phyloP scores from a whole-genome alignment of 2,113 vertebrate genomes.

The Tetraodon nigroviridis region DNA sequence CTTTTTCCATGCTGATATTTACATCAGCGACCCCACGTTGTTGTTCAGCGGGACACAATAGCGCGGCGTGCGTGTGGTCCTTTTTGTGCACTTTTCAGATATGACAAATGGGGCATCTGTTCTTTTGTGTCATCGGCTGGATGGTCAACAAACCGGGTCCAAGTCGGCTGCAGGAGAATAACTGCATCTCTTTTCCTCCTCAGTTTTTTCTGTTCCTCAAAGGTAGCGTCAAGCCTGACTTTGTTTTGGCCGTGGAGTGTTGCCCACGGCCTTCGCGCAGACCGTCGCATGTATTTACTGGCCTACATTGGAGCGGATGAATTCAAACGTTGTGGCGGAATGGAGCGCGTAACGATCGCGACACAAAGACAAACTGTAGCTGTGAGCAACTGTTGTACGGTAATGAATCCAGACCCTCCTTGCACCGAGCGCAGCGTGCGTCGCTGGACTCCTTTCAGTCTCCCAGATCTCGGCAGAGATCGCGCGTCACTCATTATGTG shows the following conservation, averaged over 20 bases:
- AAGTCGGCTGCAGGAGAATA: slow-evolving; percentile 33
- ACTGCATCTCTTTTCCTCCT: slow-evolving; percentile 26
- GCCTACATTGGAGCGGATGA: slow-evolving; percentile 54
- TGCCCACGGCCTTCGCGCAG: slow-evolving; percentile 32
- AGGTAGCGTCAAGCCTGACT: slow-evolving; percentile 42
- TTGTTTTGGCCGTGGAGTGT: slow-evolving; percentile 31
- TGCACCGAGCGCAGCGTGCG: slow-evolving; percentile 38
- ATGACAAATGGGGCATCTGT: slow-evolving; percentile 47
- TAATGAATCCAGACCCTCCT: slow-evolving; percentile 50
- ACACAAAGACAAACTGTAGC: slow-evolving; percentile 62
- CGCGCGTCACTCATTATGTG: slow-evolving; percentile 43
- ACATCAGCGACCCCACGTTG: slow-evolving; percentile 19
- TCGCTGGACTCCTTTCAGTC: slow-evolving; percentile 29
- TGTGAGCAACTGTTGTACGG: slow-evolving; percentile 62
- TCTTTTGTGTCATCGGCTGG: slow-evolving; percentile 55
- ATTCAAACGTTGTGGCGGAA: slow-evolving; percentile 48
- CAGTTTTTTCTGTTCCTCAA: neutral
- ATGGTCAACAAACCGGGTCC: slow-evolving; percentile 48
- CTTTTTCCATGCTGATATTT: slow-evolving; percentile 46
- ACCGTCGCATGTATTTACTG: slow-evolving; percentile 29
- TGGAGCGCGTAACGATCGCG: slow-evolving; percentile 41
- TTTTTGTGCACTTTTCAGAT: slow-evolving; percentile 36
- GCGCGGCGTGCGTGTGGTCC: slow-evolving; percentile 13
- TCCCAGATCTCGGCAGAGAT: slow-evolving; percentile 49
- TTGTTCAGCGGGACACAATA: slow-evolving; percentile 8